These are phyloP conservation scores for Paramormyrops hopkinsi DNA, from an alignment of 2,797 vertebrate species.

Conservation along the genomic window DNA sequence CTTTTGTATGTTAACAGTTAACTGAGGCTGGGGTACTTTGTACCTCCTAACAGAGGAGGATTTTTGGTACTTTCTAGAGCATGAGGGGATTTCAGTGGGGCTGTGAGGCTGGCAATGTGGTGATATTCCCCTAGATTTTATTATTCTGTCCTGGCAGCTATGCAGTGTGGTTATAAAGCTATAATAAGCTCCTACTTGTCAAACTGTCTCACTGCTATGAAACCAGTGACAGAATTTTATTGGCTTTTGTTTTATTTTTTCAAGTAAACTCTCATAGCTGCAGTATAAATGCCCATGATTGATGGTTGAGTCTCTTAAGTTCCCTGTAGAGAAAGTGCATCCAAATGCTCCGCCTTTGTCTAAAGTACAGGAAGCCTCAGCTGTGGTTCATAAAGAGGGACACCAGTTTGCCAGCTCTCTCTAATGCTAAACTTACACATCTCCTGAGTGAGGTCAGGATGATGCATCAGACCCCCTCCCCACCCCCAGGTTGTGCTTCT, in stretches of 20 bases:
- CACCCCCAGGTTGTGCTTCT: not conserved
- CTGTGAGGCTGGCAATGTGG: not conserved
- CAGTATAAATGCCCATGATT: not conserved
- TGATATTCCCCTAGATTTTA: not conserved
- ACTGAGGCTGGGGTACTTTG: not conserved
- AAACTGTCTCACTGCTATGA: not conserved
- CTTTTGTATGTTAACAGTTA: not conserved
- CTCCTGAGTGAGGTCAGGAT: not conserved
- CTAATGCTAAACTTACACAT: not conserved
- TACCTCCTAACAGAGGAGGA: not conserved
- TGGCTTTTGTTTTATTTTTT: not conserved
- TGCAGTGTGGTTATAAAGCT: slow-evolving; percentile 18
- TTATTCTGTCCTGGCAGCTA: slow-evolving; percentile 8
- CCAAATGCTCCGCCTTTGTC: not conserved
- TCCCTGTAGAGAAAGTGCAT: not conserved
- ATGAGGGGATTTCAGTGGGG: not conserved
- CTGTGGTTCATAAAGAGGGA: not conserved
- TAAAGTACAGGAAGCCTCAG: not conserved
- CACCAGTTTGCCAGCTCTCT: not conserved
- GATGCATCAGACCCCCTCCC: not conserved
- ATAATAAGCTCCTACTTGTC: not conserved
- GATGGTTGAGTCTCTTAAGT: not conserved
- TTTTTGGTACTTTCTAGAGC: not conserved
- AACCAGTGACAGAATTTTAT: slow-evolving; percentile 12
- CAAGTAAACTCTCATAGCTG: not conserved